Conservation (phyloP, 2,797 vertebrate species). For the Onychomys torridus region DNA sequence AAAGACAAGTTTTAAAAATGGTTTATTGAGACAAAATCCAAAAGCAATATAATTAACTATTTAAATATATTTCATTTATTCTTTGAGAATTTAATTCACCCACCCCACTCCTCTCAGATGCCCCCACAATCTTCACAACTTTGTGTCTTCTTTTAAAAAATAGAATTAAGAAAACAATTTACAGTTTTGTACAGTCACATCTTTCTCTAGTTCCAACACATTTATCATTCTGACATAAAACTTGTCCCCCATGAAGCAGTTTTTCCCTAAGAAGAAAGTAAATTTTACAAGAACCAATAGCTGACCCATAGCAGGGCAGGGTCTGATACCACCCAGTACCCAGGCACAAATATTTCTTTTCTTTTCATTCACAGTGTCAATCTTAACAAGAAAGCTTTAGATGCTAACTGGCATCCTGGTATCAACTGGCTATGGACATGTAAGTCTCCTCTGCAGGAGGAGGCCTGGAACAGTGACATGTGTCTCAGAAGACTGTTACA, state of each 20-base stretch:
- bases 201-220: neutral
- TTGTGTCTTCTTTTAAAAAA: neutral
- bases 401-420: neutral
- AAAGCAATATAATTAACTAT: neutral
- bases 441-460: neutral
- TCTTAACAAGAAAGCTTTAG: neutral
- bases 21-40: neutral
- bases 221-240: neutral
- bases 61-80: neutral
- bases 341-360: no score
- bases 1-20: neutral
- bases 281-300: neutral
- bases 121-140: no score
- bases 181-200: neutral
- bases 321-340: no score
- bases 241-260: neutral
- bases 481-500: neutral
- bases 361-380: neutral
- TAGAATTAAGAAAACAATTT: neutral
- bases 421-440: neutral
- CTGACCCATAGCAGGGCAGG: neutral
- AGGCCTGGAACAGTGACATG: neutral
- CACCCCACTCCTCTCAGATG: neutral
- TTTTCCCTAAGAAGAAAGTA: neutral
- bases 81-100: neutral